A percentile compares a stretch with the other conserved stretches of the same genome.
Evolutionary conservation across 2,113 vertebrate species (phyloP).

Genomic region (Leptocoma aspasia): DNA sequence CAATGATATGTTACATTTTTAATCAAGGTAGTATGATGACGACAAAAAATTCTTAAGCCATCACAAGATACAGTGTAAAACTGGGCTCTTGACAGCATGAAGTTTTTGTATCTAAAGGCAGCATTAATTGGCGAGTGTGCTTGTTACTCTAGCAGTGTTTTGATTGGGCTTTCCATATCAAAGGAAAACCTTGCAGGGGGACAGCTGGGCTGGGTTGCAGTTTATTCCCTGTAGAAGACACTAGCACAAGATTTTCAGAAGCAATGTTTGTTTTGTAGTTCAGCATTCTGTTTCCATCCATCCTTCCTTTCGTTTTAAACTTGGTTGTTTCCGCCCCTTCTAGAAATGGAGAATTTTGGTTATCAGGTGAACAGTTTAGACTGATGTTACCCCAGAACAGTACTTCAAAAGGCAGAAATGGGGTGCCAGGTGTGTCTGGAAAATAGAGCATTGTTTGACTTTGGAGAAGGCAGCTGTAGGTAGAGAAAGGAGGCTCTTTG

Average conservation of each 20-base stretch:
- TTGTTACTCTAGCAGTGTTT: background rate
- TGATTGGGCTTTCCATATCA: background rate
- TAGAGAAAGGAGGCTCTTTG: background rate
- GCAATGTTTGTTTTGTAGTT: background rate
- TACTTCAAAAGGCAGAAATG: background rate
- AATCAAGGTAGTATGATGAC: background rate
- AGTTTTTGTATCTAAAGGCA: background rate
- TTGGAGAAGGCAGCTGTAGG: background rate
- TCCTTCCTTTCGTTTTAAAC: background rate
- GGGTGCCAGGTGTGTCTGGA: background rate
- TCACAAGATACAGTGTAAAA: background rate
- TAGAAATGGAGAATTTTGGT: background rate
- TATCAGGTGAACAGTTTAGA: background rate
- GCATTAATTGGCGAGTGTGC: background rate
- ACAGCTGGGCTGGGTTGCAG: background rate
- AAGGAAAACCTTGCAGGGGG: background rate
- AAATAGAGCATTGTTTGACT: rapidly evolving
- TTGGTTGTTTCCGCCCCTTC: background rate
- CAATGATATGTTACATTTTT: background rate
- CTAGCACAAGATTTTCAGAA: background rate
- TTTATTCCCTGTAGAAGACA: background rate
- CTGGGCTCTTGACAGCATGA: background rate
- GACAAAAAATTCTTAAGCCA: background rate
- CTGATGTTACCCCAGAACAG: background rate
- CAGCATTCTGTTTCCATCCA: background rate